Evolutionary conservation across 2,888 invertebrate species (phyloP).

Genomic region (Entomobrya multifasciata): DNA sequence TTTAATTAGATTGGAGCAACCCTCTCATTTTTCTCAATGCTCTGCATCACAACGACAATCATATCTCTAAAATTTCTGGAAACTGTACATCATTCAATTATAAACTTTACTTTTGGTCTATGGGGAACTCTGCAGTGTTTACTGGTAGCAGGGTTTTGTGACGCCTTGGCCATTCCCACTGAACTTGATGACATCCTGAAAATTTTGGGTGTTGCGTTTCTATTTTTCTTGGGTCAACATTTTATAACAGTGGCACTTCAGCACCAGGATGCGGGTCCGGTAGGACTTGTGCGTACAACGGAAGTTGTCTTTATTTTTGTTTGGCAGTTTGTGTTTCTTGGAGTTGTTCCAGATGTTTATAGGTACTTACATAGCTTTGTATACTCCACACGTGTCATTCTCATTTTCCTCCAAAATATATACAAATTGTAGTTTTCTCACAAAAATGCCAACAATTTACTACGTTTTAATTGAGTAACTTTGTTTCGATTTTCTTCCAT

Average conservation of each 20-base stretch:
- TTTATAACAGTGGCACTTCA: slow-evolving; percentile 63
- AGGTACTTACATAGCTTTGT: slow-evolving; percentile 59
- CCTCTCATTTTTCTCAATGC: slow-evolving; percentile 55
- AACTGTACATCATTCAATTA: slow-evolving; percentile 29
- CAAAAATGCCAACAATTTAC: neutral
- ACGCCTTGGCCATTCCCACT: slow-evolving; percentile 42
- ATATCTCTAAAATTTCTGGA: slow-evolving; percentile 56
- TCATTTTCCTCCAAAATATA: neutral
- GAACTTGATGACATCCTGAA: slow-evolving; percentile 27
- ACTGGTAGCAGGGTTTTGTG: slow-evolving; percentile 33
- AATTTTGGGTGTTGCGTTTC: slow-evolving; percentile 37
- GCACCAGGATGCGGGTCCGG: slow-evolving; percentile 68
- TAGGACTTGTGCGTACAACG: slow-evolving; percentile 57
- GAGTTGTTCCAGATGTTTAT: slow-evolving; percentile 67
- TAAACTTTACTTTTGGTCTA: slow-evolving; percentile 42
- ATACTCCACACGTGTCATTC: neutral
- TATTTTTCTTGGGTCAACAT: slow-evolving; percentile 60
- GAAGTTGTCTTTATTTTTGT: slow-evolving; percentile 71
- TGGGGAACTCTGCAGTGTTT: slow-evolving; percentile 60
- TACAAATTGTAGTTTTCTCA: neutral
- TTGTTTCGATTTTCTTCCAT: neutral
- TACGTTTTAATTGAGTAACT: neutral
- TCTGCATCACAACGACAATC: slow-evolving; percentile 60
- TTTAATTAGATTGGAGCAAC: slow-evolving; percentile 63
- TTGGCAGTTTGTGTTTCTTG: slow-evolving; percentile 74